These are phyloP conservation scores for Euphydryas editha DNA, from an alignment of 2,888 invertebrate species.

Conservation along the genomic window DNA sequence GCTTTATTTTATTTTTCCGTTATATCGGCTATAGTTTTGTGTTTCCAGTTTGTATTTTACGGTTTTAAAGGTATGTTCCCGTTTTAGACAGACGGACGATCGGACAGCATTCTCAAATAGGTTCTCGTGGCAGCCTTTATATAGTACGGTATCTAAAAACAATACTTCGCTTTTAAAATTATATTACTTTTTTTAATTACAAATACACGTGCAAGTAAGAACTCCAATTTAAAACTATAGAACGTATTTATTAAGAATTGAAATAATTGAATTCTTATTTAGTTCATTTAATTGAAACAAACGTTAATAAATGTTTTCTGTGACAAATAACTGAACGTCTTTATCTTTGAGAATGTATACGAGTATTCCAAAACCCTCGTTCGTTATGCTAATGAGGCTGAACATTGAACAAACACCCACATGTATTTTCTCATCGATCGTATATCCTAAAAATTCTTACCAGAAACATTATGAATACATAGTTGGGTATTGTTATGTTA, in stretches of 20 bases:
- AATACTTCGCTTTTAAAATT: conserved; percentile 1
- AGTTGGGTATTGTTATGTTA: conserved; percentile 16
- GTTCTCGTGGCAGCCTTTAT: too few relatives aligned
- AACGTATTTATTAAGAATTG: too few relatives aligned
- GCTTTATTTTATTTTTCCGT: too few relatives aligned
- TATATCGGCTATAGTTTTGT: too few relatives aligned
- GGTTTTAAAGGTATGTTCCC: too few relatives aligned
- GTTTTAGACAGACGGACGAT: too few relatives aligned
- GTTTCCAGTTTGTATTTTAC: too few relatives aligned
- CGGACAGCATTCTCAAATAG: too few relatives aligned
- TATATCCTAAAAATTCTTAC: conserved; percentile 7
- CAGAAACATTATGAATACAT: conserved; percentile 7
- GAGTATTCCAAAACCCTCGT: not conserved
- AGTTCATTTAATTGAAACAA: too few relatives aligned
- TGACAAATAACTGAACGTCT: not conserved
- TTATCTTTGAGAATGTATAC: not conserved
- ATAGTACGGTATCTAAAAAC: not conserved
- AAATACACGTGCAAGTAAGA: not conserved
- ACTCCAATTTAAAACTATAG: too few relatives aligned
- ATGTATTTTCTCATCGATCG: conserved; percentile 8
- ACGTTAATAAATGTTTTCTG: too few relatives aligned
- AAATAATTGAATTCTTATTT: too few relatives aligned
- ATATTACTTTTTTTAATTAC: not conserved
- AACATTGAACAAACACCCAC: conserved; percentile 7
- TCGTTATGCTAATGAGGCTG: not conserved